Conservation (phyloP, 2,113 vertebrate genomes). For the Dinomys branickii region DNA sequence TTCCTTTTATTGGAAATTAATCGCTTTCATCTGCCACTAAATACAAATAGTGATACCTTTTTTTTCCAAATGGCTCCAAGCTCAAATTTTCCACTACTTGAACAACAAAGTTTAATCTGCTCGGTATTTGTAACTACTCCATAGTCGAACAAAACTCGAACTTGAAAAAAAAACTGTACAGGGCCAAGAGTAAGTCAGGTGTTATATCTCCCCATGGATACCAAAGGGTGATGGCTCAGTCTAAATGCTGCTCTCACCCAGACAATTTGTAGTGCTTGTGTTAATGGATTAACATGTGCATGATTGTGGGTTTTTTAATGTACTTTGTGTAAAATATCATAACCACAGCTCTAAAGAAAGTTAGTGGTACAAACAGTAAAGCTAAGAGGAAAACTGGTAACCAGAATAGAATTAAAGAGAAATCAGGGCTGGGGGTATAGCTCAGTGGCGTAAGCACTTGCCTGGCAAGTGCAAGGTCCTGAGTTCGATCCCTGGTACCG, state of each 20-base stretch:
- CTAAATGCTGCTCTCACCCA: not conserved
- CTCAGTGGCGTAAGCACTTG: too few relatives aligned
- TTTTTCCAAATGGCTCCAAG: not conserved
- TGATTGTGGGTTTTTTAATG: not conserved
- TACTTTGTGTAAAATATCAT: not conserved
- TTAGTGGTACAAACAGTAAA: not conserved
- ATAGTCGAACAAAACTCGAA: not conserved
- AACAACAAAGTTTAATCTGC: not conserved
- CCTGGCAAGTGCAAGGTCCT: too few relatives aligned
- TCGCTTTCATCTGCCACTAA: not conserved
- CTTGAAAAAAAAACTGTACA: not conserved
- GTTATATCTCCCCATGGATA: not conserved
- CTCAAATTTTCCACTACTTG: not conserved
- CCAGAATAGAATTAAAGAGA: not conserved
- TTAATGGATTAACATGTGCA: not conserved
- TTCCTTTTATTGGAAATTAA: conserved; percentile 21
- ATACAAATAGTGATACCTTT: not conserved
- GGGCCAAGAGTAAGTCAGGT: not conserved
- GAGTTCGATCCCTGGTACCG: too few relatives aligned
- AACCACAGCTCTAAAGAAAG: not conserved
- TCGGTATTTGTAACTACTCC: not conserved
- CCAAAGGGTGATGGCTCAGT: not conserved
- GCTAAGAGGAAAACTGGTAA: not conserved
- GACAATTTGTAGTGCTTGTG: not conserved
- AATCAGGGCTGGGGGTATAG: too few relatives aligned